A percentile compares a stretch with the other conserved stretches of the same genome.
Conservation (phyloP, 2,113 vertebrate genomes). For the Neodontobutis hainanensis region DNA sequence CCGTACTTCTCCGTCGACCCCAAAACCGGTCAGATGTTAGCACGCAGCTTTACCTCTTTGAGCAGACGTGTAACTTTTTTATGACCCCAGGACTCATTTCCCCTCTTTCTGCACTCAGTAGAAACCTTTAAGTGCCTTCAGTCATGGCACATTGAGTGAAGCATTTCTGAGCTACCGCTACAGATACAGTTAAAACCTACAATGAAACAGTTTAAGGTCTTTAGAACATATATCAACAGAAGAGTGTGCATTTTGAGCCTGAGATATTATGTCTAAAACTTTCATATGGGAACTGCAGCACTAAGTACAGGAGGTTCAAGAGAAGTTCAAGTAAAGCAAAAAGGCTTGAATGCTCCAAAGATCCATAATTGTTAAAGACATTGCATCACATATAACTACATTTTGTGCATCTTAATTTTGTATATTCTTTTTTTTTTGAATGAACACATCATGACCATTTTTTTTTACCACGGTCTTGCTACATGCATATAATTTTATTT, state of each 20-base stretch:
- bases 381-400: no score
- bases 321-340: background rate
- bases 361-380: no score
- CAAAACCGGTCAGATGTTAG: constrained; percentile 50
- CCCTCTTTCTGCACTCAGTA: background rate
- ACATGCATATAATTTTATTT: no score
- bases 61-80: constrained; percentile 10
- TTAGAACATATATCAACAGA: constrained; percentile 1
- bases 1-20: constrained; percentile 63
- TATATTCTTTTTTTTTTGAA: no score
- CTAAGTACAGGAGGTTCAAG: background rate
- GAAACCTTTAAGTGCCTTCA: constrained; percentile 1
- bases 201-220: constrained; percentile 2
- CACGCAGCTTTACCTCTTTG: background rate
- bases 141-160: constrained; percentile 1
- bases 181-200: constrained; percentile 19
- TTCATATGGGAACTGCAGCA: background rate
- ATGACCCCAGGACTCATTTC: constrained; percentile 22
- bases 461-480: no score
- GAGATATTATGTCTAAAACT: background rate
- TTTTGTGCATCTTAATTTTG: no score
- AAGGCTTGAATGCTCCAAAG: background rate
- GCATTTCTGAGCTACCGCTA: background rate
- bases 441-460: no score
- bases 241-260: background rate